Conservation (phyloP, 2,113 vertebrate genomes). For the Herpetotheres cachinnans region DNA sequence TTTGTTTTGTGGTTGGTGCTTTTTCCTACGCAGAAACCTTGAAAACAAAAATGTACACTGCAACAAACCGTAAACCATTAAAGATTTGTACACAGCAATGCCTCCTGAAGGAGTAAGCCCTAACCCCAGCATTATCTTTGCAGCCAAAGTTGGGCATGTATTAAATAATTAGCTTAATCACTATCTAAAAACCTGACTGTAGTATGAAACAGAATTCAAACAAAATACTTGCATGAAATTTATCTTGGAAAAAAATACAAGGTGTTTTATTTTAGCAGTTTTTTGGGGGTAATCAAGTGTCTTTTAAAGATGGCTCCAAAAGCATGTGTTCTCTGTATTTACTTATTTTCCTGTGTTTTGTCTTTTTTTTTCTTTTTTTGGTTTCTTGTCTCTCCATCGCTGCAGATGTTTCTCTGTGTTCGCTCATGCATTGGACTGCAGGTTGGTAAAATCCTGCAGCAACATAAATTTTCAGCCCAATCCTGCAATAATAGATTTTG, state of each 20-base stretch:
- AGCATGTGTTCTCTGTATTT: fast-evolving
- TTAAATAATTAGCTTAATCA: neutral
- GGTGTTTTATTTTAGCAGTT: neutral
- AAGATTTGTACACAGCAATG: neutral
- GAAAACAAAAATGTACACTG: neutral
- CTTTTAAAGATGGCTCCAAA: neutral
- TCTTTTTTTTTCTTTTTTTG: neutral
- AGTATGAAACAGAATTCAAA: neutral
- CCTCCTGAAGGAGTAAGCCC: neutral
- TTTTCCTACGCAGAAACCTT: neutral
- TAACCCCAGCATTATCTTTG: neutral
- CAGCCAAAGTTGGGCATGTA: neutral
- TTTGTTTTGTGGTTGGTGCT: neutral
- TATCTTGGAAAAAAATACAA: neutral
- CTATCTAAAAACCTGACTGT: neutral
- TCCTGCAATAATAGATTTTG: neutral
- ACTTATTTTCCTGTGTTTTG: neutral
- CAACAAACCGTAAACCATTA: neutral
- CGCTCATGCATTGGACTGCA: fast-evolving
- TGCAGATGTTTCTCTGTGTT: neutral
- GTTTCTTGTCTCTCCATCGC: neutral
- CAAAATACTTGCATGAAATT: neutral
- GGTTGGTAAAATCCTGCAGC: neutral
- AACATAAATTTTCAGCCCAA: neutral
- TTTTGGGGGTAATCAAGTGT: neutral